Evolutionary conservation across 2,888 invertebrate genomes (phyloP).

Genomic region (Trachelus tabidus): DNA sequence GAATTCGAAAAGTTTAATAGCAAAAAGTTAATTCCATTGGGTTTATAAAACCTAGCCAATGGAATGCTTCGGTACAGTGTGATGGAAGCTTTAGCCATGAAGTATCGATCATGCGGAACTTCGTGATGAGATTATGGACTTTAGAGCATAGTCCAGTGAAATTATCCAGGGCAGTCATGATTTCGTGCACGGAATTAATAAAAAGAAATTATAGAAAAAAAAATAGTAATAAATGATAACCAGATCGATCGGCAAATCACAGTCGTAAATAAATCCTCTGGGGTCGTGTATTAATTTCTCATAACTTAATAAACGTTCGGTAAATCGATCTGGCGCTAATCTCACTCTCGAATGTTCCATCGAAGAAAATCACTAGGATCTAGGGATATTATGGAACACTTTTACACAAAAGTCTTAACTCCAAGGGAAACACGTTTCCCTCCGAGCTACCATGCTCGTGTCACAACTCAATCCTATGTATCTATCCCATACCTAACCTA

Average conservation of each 20-base stretch:
- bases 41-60: neutral
- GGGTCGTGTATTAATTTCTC: neutral
- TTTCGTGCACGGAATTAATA: neutral
- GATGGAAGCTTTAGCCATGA: neutral
- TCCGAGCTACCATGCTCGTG: neutral
- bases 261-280: neutral
- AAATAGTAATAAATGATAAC: neutral
- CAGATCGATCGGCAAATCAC: neutral
- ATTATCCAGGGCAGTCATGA: neutral
- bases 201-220: neutral
- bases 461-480: neutral
- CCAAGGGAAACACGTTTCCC: neutral
- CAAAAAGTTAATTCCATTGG: neutral
- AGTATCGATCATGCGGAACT: constrained; percentile 7
- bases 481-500: neutral
- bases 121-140: constrained; percentile 1
- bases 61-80: neutral
- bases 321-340: too few relatives aligned
- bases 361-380: neutral
- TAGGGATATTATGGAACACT: neutral
- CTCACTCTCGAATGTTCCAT: too few relatives aligned
- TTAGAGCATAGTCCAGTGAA: neutral
- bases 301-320: too few relatives aligned
- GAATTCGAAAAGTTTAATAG: neutral
- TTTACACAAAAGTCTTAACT: neutral